Conservation (phyloP, 53 echinoderm and acorn worm genomes). For the Pentamera pediparva region DNA sequence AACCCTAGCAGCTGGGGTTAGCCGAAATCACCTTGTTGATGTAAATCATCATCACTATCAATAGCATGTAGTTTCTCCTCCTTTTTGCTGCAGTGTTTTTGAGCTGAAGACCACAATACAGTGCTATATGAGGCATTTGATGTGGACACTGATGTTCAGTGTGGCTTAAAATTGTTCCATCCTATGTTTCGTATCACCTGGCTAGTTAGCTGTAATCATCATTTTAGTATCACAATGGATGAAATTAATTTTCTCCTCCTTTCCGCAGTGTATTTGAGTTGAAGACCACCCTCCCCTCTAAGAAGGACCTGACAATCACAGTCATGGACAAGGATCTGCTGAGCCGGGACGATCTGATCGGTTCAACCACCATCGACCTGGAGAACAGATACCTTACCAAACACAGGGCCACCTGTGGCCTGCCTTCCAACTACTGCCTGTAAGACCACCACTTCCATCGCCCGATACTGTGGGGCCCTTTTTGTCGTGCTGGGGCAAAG, state of each 20-base stretch:
- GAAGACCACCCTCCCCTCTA: constrained; percentile 80
- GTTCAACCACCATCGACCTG: constrained; percentile 86
- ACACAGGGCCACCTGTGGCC: constrained; percentile 86
- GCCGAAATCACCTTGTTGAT: too few relatives aligned
- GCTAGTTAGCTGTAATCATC: not conserved
- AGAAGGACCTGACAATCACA: constrained; percentile 72
- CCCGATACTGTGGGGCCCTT: too few relatives aligned
- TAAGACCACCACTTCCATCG: too few relatives aligned
- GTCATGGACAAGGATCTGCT: constrained; percentile 87
- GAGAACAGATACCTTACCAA: constrained; percentile 87
- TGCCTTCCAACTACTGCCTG: constrained; percentile 74
- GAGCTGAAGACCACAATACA: not conserved
- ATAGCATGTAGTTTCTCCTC: too few relatives aligned
- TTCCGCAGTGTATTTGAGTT: constrained; percentile 77
- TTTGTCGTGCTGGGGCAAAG: too few relatives aligned
- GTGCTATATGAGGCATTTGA: too few relatives aligned
- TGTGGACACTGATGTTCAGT: too few relatives aligned
- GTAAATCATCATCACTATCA: too few relatives aligned
- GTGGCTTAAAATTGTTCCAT: not conserved
- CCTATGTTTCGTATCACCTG: not conserved
- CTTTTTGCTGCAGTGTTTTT: too few relatives aligned
- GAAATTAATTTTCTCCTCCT: not conserved
- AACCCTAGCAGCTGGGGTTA: too few relatives aligned
- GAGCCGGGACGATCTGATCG: constrained; percentile 92
- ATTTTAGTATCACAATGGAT: not conserved